These are phyloP conservation scores for Jacana jacana DNA, from an alignment of 2,113 vertebrate genomes.

Conservation along the genomic window DNA sequence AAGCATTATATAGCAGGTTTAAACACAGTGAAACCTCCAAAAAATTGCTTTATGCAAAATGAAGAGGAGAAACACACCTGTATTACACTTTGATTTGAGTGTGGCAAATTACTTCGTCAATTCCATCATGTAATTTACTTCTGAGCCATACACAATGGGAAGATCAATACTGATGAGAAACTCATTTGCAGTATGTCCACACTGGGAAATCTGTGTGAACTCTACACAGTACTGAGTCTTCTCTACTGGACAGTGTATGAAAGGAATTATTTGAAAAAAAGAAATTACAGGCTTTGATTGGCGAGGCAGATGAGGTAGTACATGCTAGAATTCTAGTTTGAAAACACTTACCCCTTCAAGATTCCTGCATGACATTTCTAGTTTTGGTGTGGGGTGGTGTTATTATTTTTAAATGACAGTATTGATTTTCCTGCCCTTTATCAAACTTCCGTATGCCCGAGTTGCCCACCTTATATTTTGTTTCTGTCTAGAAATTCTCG, in stretches of 20 bases:
- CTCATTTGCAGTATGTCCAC: slow-evolving; percentile 38
- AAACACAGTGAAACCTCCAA: slow-evolving; percentile 30
- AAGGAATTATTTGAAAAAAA: not conserved
- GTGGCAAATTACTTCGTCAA: slow-evolving; percentile 57
- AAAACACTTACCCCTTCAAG: not conserved
- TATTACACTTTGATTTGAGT: slow-evolving; percentile 13
- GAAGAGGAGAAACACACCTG: slow-evolving; percentile 49
- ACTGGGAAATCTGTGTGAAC: not conserved
- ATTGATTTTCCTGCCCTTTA: slow-evolving; percentile 6
- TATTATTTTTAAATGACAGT: not conserved
- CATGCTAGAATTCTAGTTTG: not conserved
- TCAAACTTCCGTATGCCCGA: not conserved
- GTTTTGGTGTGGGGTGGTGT: not conserved
- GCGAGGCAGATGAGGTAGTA: not conserved
- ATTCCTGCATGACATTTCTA: not conserved
- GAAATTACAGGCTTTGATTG: slow-evolving; percentile 2
- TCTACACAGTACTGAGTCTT: not conserved
- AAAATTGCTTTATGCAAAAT: slow-evolving; percentile 30
- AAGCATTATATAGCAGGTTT: slow-evolving; percentile 46
- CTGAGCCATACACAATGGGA: slow-evolving; percentile 24
- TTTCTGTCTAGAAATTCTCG: not conserved
- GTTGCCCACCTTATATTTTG: not conserved
- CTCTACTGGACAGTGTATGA: not conserved
- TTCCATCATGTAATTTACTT: slow-evolving; percentile 49
- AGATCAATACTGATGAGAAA: slow-evolving; percentile 64